phyloP scores from a whole-genome alignment of 2,113 vertebrate species.

The Xenus cinereus region DNA sequence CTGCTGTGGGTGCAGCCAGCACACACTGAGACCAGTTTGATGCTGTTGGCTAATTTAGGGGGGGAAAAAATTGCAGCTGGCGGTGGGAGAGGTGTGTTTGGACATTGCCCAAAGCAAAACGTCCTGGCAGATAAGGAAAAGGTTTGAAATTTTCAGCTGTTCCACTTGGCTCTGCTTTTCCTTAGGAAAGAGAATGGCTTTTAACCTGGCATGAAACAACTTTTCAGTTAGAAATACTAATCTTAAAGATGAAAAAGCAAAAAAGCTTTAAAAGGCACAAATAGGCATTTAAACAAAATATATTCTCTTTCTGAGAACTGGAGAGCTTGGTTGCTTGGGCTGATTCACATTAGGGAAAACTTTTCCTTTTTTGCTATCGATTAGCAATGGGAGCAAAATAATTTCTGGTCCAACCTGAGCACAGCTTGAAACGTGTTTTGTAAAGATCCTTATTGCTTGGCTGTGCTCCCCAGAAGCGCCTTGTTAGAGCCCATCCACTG shows the following conservation, averaged over 20 bases:
- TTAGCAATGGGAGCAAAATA: background rate
- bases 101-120: background rate
- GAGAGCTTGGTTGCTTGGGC: background rate
- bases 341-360: background rate
- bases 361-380: background rate
- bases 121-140: background rate
- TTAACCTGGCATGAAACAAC: background rate
- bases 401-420: background rate
- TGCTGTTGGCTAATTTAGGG: background rate
- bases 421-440: background rate
- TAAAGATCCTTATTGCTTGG: background rate
- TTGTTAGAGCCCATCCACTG: background rate
- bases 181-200: background rate
- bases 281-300: background rate
- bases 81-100: background rate
- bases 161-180: background rate
- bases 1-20: background rate
- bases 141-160: background rate
- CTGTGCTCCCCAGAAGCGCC: rapidly evolving
- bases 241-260: background rate
- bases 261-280: background rate
- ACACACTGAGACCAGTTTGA: background rate
- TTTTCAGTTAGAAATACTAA: background rate
- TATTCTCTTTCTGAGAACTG: background rate
- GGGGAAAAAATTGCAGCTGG: background rate